Percentiles rank a stretch among this genome's conserved stretches.
phyloP scores from a whole-genome alignment of 2,113 vertebrate species.

The Gadus chalcogrammus region DNA sequence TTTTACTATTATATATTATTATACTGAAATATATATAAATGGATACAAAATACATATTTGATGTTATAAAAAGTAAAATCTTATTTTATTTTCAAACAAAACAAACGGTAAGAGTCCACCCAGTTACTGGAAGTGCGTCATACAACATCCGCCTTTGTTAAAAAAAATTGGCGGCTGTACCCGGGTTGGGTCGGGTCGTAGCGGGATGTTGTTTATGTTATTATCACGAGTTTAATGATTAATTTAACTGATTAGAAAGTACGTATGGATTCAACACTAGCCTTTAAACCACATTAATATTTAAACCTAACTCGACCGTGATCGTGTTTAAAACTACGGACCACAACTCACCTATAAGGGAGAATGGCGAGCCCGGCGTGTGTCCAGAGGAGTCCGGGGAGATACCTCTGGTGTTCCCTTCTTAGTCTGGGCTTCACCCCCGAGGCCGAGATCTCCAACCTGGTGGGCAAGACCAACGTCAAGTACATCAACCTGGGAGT shows the following conservation, averaged over 20 bases:
- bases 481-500: slow-evolving; percentile 65
- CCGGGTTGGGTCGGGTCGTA: neutral
- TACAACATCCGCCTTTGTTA: neutral
- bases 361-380: slow-evolving; percentile 40
- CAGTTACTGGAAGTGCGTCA: neutral
- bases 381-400: slow-evolving; percentile 48
- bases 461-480: slow-evolving; percentile 28
- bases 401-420: slow-evolving; percentile 69
- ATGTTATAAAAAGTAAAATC: neutral
- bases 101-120: no score
- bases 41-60: neutral
- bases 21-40: no score
- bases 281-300: no score
- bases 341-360: no score
- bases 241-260: neutral
- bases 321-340: neutral
- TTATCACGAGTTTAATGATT: neutral
- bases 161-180: neutral
- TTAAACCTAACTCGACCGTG: no score
- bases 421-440: slow-evolving; percentile 66
- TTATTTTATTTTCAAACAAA: no score
- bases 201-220: neutral
- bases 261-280: no score
- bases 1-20: no score
- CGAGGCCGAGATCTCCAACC: slow-evolving; percentile 24